Evolutionary conservation across 1,140 invertebrate species (phyloP).

Genomic region (Aphaenogaster floridana): DNA sequence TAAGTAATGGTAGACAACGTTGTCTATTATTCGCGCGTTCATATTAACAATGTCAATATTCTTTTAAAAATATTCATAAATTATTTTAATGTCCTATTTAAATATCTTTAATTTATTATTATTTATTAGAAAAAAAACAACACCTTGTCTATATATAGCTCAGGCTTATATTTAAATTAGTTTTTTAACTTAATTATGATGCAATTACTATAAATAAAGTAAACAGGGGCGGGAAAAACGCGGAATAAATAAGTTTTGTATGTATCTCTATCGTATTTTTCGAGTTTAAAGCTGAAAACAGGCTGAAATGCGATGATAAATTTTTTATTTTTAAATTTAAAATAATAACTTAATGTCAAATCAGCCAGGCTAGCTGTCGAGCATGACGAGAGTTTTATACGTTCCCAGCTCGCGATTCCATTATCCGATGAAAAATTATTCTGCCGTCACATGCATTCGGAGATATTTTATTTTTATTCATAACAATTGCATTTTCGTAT

Average conservation of each 20-base stretch:
- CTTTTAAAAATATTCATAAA: neutral
- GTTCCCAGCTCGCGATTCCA: conserved; percentile 6
- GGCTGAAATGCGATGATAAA: conserved; percentile 1
- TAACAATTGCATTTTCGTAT: conserved; percentile 50
- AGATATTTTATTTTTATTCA: conserved; percentile 40
- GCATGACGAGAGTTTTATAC: conserved; percentile 27
- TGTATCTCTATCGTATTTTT: neutral
- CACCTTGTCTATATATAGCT: neutral
- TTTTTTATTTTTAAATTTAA: conserved; percentile 44
- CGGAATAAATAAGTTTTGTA: neutral
- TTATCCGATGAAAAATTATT: conserved; percentile 60
- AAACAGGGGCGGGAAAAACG: neutral
- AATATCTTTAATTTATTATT: neutral
- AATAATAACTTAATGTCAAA: conserved; percentile 52
- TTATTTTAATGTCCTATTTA: neutral
- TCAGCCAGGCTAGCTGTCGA: conserved; percentile 19
- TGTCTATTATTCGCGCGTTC: neutral
- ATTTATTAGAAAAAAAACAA: neutral
- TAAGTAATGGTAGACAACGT: conserved; percentile 28
- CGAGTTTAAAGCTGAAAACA: conserved; percentile 20
- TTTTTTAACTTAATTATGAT: neutral
- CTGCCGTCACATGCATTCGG: conserved; percentile 26
- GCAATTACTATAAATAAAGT: neutral
- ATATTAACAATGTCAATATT: neutral
- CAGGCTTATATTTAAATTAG: neutral